Conservation (phyloP, 92 coral and sea anemone species). For the Phenganax stokvisi region DNA sequence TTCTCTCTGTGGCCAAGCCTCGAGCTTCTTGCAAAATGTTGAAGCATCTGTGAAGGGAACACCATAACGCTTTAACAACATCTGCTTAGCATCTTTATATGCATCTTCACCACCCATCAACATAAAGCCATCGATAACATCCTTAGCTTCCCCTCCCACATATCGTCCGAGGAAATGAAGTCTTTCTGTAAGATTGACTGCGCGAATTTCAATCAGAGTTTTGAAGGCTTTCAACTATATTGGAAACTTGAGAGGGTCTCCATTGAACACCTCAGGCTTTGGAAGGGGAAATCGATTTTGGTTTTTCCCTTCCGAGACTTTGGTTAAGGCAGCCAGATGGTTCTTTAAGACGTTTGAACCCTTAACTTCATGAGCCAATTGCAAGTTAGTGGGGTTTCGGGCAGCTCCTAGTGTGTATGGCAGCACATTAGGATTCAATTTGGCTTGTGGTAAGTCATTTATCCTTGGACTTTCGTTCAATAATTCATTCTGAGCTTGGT, state of each 20-base stretch:
- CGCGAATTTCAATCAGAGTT: conserved; percentile 44
- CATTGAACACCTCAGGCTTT: conserved; percentile 51
- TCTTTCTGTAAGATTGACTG: conserved; percentile 34
- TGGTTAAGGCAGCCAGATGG: neutral
- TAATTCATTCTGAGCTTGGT: neutral
- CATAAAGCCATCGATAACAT: conserved; percentile 54
- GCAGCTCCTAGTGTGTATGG: neutral
- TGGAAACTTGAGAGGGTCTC: conserved; percentile 51
- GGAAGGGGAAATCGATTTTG: conserved; percentile 45
- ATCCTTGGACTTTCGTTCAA: neutral
- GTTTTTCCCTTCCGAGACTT: conserved; percentile 36
- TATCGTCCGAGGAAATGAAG: conserved; percentile 52
- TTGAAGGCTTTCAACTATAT: conserved; percentile 51
- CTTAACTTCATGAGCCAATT: neutral
- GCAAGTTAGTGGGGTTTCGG: neutral
- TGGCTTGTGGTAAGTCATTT: neutral
- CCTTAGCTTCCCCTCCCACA: conserved; percentile 48
- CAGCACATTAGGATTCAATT: neutral
- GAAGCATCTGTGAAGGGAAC: conserved; percentile 45
- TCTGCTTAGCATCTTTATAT: conserved; percentile 44
- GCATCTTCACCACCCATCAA: conserved; percentile 48
- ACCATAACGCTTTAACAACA: conserved; percentile 49
- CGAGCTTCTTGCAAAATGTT: conserved; percentile 39
- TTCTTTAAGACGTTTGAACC: neutral
- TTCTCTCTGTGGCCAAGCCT: conserved; percentile 45